These are phyloP conservation scores for Drosophila melanosoma DNA, from an alignment of 2,888 invertebrate genomes.

Conservation along the genomic window DNA sequence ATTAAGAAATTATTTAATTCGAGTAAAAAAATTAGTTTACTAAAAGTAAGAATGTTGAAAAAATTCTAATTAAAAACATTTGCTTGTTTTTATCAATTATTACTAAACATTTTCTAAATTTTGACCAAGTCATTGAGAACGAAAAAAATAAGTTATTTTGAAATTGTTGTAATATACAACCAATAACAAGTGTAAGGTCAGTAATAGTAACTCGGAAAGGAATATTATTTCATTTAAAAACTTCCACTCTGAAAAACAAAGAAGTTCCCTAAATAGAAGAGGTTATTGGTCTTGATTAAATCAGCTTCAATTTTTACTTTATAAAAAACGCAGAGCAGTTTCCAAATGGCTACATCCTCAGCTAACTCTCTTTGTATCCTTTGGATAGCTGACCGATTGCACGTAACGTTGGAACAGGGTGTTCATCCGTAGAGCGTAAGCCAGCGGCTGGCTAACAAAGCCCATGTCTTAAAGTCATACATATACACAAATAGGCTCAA, in stretches of 20 bases:
- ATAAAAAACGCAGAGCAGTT: conserved; percentile 93
- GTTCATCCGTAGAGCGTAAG: too few relatives aligned
- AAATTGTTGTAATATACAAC: too few relatives aligned
- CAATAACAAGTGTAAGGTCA: too few relatives aligned
- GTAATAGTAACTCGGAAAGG: neutral
- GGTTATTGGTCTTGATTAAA: neutral
- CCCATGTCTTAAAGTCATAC: too few relatives aligned
- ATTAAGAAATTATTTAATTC: neutral
- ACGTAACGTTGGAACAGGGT: too few relatives aligned
- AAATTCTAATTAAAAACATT: too few relatives aligned
- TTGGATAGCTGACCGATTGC: too few relatives aligned
- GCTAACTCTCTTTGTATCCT: neutral
- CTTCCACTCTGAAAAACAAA: conserved; percentile 87
- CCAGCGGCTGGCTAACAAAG: too few relatives aligned
- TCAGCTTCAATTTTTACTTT: conserved; percentile 88
- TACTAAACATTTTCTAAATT: neutral
- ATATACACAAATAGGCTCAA: too few relatives aligned
- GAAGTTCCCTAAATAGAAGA: conserved; percentile 90
- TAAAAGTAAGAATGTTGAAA: neutral
- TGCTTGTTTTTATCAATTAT: too few relatives aligned
- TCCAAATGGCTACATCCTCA: conserved; percentile 91
- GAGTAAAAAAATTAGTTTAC: neutral
- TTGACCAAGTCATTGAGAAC: neutral
- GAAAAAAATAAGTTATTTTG: neutral
- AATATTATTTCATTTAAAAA: too few relatives aligned